A percentile compares a stretch with the other conserved stretches of the same genome.
These are phyloP conservation scores for Stenodera caucasica DNA, from an alignment of 2,888 invertebrate genomes.

Conservation along the genomic window DNA sequence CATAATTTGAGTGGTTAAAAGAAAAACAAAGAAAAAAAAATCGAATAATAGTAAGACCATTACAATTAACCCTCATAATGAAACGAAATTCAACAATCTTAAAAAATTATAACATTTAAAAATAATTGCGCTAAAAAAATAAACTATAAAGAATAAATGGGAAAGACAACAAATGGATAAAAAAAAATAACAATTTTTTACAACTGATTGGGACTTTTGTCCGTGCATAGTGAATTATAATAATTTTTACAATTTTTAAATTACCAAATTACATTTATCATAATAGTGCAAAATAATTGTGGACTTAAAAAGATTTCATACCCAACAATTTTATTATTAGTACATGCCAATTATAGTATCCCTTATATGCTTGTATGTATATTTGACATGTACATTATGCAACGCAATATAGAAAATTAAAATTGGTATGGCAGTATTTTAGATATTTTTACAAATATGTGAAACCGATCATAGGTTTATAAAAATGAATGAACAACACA, in stretches of 20 bases:
- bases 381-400: constrained; percentile 5
- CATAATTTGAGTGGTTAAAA: constrained; percentile 1
- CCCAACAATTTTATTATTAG: not conserved
- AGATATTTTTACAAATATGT: constrained; percentile 13
- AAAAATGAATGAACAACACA: constrained; percentile 15
- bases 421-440: constrained; percentile 25
- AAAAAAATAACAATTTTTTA: constrained; percentile 8
- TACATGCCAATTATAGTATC: constrained; percentile 2
- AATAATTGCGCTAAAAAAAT: constrained; percentile 45
- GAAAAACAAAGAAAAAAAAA: constrained; percentile 4
- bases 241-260: too few species aligned
- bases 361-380: constrained; percentile 7
- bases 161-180: constrained; percentile 26
- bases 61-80: constrained; percentile 21
- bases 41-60: constrained; percentile 6
- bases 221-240: not conserved
- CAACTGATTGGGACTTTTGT: not conserved
- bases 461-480: constrained; percentile 14
- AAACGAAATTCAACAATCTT: constrained; percentile 45
- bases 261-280: not conserved
- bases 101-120: constrained; percentile 40
- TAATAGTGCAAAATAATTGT: not conserved
- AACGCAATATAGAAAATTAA: constrained; percentile 6
- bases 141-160: constrained; percentile 39
- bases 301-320: not conserved